Evolutionary conservation across 2,797 vertebrate species (phyloP).

Genomic region (Pipistrellus pipistrellus): DNA sequence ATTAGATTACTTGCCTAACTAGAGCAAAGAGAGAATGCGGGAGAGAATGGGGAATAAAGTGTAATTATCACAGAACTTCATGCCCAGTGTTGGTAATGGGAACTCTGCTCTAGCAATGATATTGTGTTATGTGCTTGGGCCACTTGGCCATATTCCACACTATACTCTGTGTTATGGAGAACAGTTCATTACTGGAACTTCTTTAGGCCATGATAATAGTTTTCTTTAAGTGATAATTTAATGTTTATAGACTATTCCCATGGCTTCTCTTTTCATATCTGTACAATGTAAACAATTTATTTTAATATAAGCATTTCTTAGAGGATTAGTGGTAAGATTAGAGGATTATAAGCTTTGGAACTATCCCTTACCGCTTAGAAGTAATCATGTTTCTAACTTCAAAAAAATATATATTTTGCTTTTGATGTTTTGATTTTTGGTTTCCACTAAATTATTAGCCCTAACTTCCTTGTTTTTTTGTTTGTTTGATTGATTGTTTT

Average conservation of each 20-base stretch:
- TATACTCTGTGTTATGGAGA: not conserved
- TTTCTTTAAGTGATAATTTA: not conserved
- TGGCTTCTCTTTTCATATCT: constrained; percentile 31
- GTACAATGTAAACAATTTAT: not conserved
- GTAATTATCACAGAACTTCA: not conserved
- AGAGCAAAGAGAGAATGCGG: not conserved
- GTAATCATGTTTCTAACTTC: not conserved
- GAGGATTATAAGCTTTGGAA: constrained; percentile 41
- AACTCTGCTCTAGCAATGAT: not conserved
- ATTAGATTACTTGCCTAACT: not conserved
- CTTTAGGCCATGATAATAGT: not conserved
- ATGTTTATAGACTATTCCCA: not conserved
- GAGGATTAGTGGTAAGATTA: constrained; percentile 26
- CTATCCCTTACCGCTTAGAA: constrained; percentile 14
- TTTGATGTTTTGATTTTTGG: not conserved
- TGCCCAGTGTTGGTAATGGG: not conserved
- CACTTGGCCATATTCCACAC: not conserved
- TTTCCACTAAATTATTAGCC: not conserved
- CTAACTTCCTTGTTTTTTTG: not conserved
- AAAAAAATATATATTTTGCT: not conserved
- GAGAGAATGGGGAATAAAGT: not conserved
- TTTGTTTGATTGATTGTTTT: not conserved
- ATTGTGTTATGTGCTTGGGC: not conserved
- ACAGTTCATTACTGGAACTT: not conserved
- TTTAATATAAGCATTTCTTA: constrained; percentile 41